Conservation (phyloP, 2,888 invertebrate genomes). For the Tenthredo distinguenda region DNA sequence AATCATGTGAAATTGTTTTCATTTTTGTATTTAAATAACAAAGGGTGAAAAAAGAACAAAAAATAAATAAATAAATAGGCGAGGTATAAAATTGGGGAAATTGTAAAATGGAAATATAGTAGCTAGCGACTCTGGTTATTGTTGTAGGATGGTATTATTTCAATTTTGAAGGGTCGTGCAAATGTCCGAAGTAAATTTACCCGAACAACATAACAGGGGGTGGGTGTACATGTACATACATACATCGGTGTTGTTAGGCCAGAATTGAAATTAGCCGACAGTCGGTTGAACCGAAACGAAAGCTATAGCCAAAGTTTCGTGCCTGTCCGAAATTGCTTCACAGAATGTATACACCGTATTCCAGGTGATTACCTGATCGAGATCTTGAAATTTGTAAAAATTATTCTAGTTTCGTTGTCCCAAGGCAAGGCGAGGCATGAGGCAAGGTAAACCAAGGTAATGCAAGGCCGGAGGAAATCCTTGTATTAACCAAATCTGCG, state of each 20-base stretch:
- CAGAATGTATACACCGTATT: background rate
- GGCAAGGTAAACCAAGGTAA: background rate
- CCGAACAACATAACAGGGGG: background rate
- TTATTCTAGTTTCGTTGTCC: constrained; percentile 9
- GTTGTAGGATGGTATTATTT: background rate
- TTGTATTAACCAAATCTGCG: background rate
- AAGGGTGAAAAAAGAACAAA: background rate
- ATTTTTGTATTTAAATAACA: background rate
- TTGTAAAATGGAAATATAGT: background rate
- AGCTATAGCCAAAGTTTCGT: constrained; percentile 15
- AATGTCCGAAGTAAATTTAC: constrained; percentile 3
- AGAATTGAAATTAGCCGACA: background rate
- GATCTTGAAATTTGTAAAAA: constrained; percentile 16
- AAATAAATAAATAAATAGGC: background rate
- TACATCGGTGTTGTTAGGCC: background rate
- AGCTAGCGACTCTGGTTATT: background rate
- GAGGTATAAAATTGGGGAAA: background rate
- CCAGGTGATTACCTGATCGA: constrained; percentile 32
- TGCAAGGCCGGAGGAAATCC: background rate
- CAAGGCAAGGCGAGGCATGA: background rate
- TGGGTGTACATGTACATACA: background rate
- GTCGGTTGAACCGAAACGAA: constrained; percentile 17
- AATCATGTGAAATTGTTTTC: background rate
- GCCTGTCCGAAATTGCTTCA: constrained; percentile 28
- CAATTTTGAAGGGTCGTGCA: background rate